A percentile compares a stretch with the other conserved stretches of the same genome.
These are phyloP conservation scores for Myrmecophaga tridactyla DNA, from an alignment of 2,113 vertebrate genomes.

Conservation along the genomic window DNA sequence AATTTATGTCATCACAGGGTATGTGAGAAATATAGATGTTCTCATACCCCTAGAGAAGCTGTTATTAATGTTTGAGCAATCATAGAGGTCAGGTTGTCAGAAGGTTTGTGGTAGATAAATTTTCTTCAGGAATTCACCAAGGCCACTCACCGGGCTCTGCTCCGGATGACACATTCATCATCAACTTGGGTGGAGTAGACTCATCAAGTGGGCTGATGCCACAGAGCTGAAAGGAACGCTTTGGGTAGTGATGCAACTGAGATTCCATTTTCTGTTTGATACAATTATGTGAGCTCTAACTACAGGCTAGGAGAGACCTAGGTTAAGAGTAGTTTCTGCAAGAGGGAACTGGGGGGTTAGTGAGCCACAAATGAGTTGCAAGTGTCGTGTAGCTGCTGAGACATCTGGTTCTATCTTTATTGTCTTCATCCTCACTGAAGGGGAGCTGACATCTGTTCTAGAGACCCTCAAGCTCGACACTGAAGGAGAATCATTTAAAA, in stretches of 20 bases:
- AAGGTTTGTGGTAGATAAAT: neutral
- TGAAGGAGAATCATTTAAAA: neutral
- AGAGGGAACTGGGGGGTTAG: neutral
- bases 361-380: neutral
- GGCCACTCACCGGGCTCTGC: neutral
- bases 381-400: neutral
- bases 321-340: neutral
- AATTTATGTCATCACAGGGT: neutral
- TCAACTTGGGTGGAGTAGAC: neutral
- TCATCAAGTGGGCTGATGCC: neutral
- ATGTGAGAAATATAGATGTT: neutral
- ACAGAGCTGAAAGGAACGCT: neutral
- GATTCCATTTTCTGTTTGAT: neutral
- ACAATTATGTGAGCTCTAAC: neutral
- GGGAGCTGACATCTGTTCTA: neutral
- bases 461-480: neutral
- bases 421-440: neutral
- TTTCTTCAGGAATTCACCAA: neutral
- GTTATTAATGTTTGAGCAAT: slow-evolving; percentile 1
- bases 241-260: neutral
- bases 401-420: neutral
- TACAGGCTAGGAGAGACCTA: neutral
- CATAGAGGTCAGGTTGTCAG: neutral
- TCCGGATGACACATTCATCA: neutral
- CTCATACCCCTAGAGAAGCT: neutral